Base-by-base conservation (phyloP, 2,113 vertebrate species). In the Anoura caudifer region DNA sequence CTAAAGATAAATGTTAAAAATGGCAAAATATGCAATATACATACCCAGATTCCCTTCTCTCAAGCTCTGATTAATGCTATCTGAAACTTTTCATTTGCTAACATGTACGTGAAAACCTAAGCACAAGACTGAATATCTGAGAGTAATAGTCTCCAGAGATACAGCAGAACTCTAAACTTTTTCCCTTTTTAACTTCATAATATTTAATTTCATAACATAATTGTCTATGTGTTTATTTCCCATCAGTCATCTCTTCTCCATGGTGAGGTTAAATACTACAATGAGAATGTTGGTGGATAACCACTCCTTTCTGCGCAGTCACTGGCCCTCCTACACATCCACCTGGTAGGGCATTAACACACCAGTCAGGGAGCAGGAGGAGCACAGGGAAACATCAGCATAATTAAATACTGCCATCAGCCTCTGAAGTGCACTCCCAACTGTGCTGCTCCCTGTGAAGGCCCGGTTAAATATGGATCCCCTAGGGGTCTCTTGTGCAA, bases 331-430 rank as follows among this genome's bases (percentile, higher is more conserved):
- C 54, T 81, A 72, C 77, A 80, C 65, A 96, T 86, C 95, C 96
- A 96, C 96, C 94, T 96, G 88, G 94, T 82, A 90, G 92, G 92
- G 75, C 87, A 95, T 97, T 98, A 97, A 97, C 95, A 95, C 59
- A 7, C 95, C 79, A 95, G 96, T 97, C 97, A 97, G 97, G 97
- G 97, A 98, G 95, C 91, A 89, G 1, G 2, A 81, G 67, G 94
- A 98, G 87, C 50, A 56, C 72, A 38, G 95, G 88, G 97, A 97
- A 97, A 97, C 95, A 94, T 56, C 47, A 96, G 98, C 91, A 93
- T 97, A 98, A 98, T 98, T 98, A 98, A 98, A 98, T 98, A 97
- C 98, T 77, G 93, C 95, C 98, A 97, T 97, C 96, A 97, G 96
- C 56, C 90, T 98, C 97, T 96, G 97, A 98, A 98, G 98, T 95